Base-by-base conservation (phyloP, 2,113 vertebrate genomes). In the Edolisoma coerulescens region DNA sequence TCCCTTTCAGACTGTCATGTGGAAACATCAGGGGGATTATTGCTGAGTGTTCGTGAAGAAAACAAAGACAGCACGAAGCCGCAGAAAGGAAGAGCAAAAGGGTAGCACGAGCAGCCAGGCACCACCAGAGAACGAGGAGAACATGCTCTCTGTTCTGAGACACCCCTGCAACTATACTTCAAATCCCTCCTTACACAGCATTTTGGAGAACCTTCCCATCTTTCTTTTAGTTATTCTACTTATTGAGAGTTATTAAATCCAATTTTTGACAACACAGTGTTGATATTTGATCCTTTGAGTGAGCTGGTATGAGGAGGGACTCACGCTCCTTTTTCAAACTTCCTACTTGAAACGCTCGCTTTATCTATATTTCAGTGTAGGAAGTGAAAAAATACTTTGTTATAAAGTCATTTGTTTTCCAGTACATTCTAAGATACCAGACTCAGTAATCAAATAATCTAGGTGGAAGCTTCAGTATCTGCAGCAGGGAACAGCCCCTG, bases 21-120 rank as follows among this genome's bases (percentile, higher is more conserved):
- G 28, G 56, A 80, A 94, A 65, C 70, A 89, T 42, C 81, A 87
- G 64, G 84, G 65, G 91, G 94, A 87, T 64, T 73, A 79, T 1
- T 60, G 37, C 35, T 85, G 28, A 49, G 53, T 37, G 52, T 45
- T 94, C 82, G 37, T 2, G 49, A 85, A 68, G 69, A 79, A 95
- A 95, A 93, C 45, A 84, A 93, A 92, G 57, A 53, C 47, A 57
- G 57, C 76, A 45, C 1, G 0, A 69, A 63, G 57, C 28, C 74
- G 50, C 52, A 92, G 68, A 92, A 89, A 63, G 35, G 41, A 84
- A 93, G 56, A 92, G 56, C 71, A 89, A 76, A 95, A 89, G 69
- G 50, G 73, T 50, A 91, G 54, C 5, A 3, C 0, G 2, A 87
- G 68, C 69, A 95, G 54, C 6, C 37, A 33, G 71, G 78, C 35